Evolutionary conservation across 1,140 invertebrate genomes (phyloP), one percentile per base, ranked within the genome.

Genomic region (Aphaenogaster ashmeadi): DNA sequence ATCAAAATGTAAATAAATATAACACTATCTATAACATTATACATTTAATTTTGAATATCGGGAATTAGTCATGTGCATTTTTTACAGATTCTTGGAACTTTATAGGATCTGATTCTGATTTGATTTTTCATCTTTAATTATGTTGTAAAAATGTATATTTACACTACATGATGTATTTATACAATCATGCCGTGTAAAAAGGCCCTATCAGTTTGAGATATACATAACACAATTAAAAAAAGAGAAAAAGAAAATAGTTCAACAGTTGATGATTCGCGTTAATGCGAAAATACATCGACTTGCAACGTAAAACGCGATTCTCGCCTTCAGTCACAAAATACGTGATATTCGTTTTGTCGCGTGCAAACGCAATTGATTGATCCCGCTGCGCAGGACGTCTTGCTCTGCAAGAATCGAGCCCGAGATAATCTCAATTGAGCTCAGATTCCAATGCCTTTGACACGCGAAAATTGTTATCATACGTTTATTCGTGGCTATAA

Each of bases 331-430:
- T 62, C 64, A 21, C 38, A 11, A 66, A 81, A 71, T 75, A 56
- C 38, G 27, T 71, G 27, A 47, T 38, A 75, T 81, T 52, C n/a
- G 18, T 67, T 52, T 80, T 33, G 54, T 66, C 18, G 33, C 9
- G 47, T 5, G 18, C 5, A 62, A 62, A 64, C 2, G n/a, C 60
- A 79, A 44, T n/a, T 7, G 33, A 80, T 9, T 2, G 15, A 66
- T 50, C 27, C 27, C 13, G n/a, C 27, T 52, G 44, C 58, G 18
- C n/a, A 1, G 62, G 36, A 66, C 38, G 13, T 5, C 8, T 33
- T 38, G 0, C 3, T 67, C 4, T 54, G 50, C 15, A 81, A 38
- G 44, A 58, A 66, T 64, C 77, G 44, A 79, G 64, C 7, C 8
- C 9, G 36, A 41, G 11, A 44, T 62, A 62, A 72, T 72, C 9